Evolutionary conservation across 2,888 invertebrate species (phyloP), one percentile per base, ranked within the genome.

Genomic region (Xestoiulus laeticollis): DNA sequence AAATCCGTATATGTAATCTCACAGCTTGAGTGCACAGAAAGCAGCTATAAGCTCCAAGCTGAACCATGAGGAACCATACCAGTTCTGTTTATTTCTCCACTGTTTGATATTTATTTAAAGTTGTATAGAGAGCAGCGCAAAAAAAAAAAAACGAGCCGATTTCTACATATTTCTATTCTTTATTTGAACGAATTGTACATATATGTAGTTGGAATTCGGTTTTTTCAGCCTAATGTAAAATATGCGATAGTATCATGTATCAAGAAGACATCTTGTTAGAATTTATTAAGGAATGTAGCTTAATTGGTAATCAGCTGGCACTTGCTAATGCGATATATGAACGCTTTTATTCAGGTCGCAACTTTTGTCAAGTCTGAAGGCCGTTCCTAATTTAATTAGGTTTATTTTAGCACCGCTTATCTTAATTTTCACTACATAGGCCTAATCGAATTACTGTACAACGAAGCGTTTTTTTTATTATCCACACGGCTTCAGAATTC

Each of bases 41-140:
- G 22, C 12, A 59, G 59, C 59, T 22, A 59, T 59, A 59, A 59
- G 59, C 59, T 59, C n/a, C 22, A 22, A n/a, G 8, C 22, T 22
- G 22, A 59, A 59, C 59, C 59, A 59, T 59, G 59, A 59, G 59
- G 22, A 59, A 59, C 59, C 59, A 59, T 59, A 22, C 59, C 22
- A 59, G 22, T 22, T 59, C 59, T 59, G 59, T 59, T 59, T 59
- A 59, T 59, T 59, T 59, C 59, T 59, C 22, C 22, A 59, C 22
- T 59, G 59, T 59, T 59, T 6, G 59, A n/a, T 59, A 59, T 59
- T 59, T 59, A 59, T 59, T 59, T 59, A 59, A 59, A 59, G 59
- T 59, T 59, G 59, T 16, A 59, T 59, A 59, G 6, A 10, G 59
- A 22, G 59, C 22, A 59, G 22, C 59, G 22, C 22, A 22, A n/a